These are phyloP conservation scores for Morelia viridis DNA, from an alignment of 2,797 vertebrate genomes.

Conservation along the genomic window DNA sequence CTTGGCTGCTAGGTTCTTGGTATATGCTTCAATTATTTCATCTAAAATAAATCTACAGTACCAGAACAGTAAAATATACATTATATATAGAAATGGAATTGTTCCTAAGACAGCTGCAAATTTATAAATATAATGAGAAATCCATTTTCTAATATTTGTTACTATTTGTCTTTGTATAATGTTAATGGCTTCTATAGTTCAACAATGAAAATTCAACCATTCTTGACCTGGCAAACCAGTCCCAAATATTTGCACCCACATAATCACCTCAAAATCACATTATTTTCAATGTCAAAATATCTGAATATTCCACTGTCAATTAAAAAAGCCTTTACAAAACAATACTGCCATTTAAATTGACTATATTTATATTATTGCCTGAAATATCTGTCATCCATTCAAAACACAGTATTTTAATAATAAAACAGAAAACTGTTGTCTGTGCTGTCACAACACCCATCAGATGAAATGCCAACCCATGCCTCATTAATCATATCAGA, in stretches of 20 bases:
- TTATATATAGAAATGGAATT: background rate
- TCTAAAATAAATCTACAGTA: background rate
- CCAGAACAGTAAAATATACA: background rate
- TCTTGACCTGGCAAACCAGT: background rate
- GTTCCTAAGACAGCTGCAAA: background rate
- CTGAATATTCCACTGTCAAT: slow-evolving; percentile 50
- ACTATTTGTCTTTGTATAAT: background rate
- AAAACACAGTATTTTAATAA: slow-evolving; percentile 54
- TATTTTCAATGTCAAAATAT: background rate
- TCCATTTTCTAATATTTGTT: background rate
- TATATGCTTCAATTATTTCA: background rate
- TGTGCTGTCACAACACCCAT: slow-evolving; percentile 61
- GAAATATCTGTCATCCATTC: slow-evolving; percentile 55
- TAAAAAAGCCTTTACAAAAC: slow-evolving; percentile 47
- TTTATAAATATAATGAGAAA: background rate
- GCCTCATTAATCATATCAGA: slow-evolving; percentile 68
- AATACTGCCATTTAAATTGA: slow-evolving; percentile 40
- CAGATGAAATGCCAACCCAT: slow-evolving; percentile 63
- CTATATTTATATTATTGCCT: slow-evolving; percentile 37
- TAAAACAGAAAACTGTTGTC: slow-evolving; percentile 52
- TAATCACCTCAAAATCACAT: background rate
- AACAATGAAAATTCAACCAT: background rate
- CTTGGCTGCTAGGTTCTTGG: background rate
- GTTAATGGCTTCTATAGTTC: background rate
- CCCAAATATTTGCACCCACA: background rate